Base-by-base conservation (phyloP, 2,888 invertebrate species). In the Philonicus albiceps region DNA sequence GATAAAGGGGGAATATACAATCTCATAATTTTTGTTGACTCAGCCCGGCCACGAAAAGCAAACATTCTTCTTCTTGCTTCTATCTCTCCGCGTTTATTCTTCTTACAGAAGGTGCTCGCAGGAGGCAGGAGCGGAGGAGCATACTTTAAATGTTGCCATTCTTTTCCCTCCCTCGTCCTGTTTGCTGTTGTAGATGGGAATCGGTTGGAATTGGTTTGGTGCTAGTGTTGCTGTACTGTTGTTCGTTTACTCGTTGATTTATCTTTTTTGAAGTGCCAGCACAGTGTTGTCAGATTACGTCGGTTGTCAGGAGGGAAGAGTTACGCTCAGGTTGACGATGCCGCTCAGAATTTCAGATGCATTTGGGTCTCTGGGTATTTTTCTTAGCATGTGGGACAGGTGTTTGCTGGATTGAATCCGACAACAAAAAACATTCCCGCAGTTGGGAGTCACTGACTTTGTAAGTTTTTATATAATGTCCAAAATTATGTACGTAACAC, bases 11-110 rank as follows among this genome's bases (percentile, higher is more conserved):
- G 84, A 73, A 81, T n/a, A 84, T 27, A 84, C 34, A 64, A 64
- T 64, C 64, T 72, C 84, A 73, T 84, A 84, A 85, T 86, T 86
- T 86, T 86, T 86, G 86, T 86, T 86, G 86, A 86, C 76, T 86
- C 76, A 86, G 76, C 86, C 86, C 76, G 40, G 64, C 86, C 85
- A 86, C 75, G 53, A 76, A 86, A 86, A 76, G 55, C 75, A 86
- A 86, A 86, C 85, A 86, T 76, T 75, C 75, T 86, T 49, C 74
- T 85, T 85, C 53, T 27, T 75, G 31, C 73, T 81, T 27, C 64
- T 64, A 74, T 53, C 34, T 34, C 64, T 83, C 55, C 55, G n/a
- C 53, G 19, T 37, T 55, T 55, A 27, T 64, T 83, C 43, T 43
- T 85, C 74, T 49, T 74, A 30, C 43, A 27, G 13, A 31, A 11